Base-by-base conservation (phyloP, 2,888 invertebrate species). In the Oligia strigilis region DNA sequence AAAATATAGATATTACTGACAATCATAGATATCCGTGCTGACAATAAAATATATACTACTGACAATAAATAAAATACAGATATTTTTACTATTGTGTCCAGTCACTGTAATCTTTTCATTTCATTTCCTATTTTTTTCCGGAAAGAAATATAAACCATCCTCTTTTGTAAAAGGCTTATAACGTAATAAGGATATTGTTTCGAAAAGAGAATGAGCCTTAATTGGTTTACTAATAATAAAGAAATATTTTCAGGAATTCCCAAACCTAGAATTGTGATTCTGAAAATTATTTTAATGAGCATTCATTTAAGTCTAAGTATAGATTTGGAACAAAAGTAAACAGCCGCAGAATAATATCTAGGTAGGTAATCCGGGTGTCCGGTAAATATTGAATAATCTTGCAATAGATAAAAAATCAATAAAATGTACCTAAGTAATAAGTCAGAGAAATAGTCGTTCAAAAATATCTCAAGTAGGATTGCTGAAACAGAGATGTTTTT, bases 61-160 rank as follows among this genome's bases (percentile, higher is more conserved):
- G 40, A 2, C 9, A 43, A 67, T 49, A 52, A 43, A 67, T 49
- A 52, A 72, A 66, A 52, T 70, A 70, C 1, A 23, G n/a, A 19
- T 23, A 65, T 58, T 14, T 19, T 49, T 19, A 40, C 62, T 67
- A 80, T 66, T 80, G 14, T 80, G n/a, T 43, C 36, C 65, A 36
- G 52, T 8, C 6, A 9, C 29, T 43, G 49, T 52, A 43, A 43
- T 73, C 19, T 55, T 72, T 67, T 13, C 13, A 49, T 49, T 49
- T 62, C 0, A 67, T 67, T 67, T 80, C 8, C 43, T 3, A 36
- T n/a, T 73, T n/a, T n/a, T 36, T 67, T 62, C 60, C 46, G 52
- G 11, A 29, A 49, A 13, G 0, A 2, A 13, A n/a, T 62, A 60
- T 17, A 67, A 29, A 17, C 5, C 17, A 40, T 23, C 11, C 14